These are phyloP conservation scores for Sylvia atricapilla DNA, from an alignment of 2,113 vertebrate genomes.

Conservation along the genomic window DNA sequence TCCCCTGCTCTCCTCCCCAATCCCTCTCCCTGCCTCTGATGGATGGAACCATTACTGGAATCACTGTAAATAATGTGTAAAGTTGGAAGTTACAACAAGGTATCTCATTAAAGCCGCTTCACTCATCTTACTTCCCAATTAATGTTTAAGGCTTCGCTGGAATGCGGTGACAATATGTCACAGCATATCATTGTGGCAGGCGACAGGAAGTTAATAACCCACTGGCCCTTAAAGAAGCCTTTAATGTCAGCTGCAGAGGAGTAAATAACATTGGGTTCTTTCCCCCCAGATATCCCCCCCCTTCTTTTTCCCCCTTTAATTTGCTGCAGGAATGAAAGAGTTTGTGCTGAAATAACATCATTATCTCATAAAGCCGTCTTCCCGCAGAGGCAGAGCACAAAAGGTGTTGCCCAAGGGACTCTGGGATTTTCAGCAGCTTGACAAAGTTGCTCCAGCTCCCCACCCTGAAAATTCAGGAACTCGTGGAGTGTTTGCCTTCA, in stretches of 20 bases:
- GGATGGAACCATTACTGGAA: conserved; percentile 82
- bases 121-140: conserved; percentile 82
- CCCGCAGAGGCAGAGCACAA: background rate
- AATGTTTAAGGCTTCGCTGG: conserved; percentile 76
- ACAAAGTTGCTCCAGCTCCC: background rate
- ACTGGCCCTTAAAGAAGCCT: conserved; percentile 66
- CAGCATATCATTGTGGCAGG: conserved; percentile 61
- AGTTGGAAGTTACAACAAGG: conserved; percentile 82
- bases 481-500: background rate
- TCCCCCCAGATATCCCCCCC: background rate
- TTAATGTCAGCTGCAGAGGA: conserved; percentile 58
- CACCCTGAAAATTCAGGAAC: background rate
- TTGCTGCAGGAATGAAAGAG: conserved; percentile 30
- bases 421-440: background rate
- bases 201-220: conserved; percentile 72
- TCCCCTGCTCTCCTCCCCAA: background rate
- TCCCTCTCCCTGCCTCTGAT: conserved; percentile 68
- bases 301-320: conserved; percentile 28
- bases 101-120: conserved; percentile 81
- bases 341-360: conserved; percentile 55
- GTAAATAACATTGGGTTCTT: conserved; percentile 58
- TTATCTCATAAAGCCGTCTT: conserved; percentile 59
- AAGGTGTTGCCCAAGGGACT: background rate
- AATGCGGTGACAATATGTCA: conserved; percentile 73
- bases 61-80: conserved; percentile 83